Evolutionary conservation across 2,797 vertebrate genomes (phyloP).

Genomic region (Falco novaeseelandiae): DNA sequence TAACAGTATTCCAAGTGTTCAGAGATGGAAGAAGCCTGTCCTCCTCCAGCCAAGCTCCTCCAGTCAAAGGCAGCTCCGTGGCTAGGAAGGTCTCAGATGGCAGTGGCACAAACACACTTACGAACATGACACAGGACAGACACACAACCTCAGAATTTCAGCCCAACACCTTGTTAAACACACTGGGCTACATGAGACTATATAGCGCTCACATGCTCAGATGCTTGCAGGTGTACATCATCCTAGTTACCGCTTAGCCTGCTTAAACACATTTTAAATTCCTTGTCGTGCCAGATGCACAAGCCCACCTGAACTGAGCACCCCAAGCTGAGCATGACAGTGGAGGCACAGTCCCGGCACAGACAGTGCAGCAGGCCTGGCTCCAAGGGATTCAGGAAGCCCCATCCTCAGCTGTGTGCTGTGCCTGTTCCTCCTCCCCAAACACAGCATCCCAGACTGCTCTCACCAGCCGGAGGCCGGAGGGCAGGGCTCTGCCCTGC

Average conservation of each 20-base stretch:
- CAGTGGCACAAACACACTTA: background rate
- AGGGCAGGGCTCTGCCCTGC: background rate
- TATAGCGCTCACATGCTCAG: background rate
- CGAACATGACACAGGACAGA: too few relatives aligned
- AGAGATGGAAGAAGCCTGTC: background rate
- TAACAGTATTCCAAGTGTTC: background rate
- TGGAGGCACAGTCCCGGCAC: too few relatives aligned
- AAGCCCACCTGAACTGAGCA: rapidly evolving
- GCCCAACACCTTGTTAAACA: too few relatives aligned
- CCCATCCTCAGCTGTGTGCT: rapidly evolving
- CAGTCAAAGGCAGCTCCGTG: rapidly evolving
- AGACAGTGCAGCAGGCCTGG: background rate
- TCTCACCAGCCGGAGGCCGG: background rate
- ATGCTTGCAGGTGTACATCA: background rate
- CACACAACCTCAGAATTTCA: background rate
- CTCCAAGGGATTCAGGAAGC: background rate
- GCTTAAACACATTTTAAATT: background rate
- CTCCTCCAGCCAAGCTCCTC: background rate
- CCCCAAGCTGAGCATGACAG: background rate
- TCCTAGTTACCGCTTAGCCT: background rate
- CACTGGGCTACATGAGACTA: too few relatives aligned
- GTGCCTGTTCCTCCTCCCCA: too few relatives aligned
- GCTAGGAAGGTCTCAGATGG: background rate
- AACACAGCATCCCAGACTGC: background rate
- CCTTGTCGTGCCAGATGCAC: rapidly evolving